Base-by-base conservation (phyloP, 2,113 vertebrate genomes). In the Empidonax traillii region DNA sequence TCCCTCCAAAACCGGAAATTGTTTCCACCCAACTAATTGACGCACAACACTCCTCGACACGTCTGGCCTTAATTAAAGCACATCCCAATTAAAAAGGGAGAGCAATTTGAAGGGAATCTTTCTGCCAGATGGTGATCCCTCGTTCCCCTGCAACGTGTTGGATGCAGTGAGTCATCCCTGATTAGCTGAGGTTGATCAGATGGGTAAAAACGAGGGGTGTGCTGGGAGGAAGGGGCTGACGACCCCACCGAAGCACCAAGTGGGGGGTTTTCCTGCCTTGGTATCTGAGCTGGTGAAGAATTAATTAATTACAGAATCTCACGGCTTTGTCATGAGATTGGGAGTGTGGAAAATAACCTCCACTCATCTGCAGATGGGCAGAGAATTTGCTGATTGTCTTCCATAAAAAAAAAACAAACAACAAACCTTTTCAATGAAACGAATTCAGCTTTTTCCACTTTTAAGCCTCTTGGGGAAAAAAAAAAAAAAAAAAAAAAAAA, bases 81-180 rank as follows among this genome's bases (percentile, higher is more conserved):
- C 76, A 92, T 93, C 96, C 96, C 97, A 97, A 97, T 98, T 97
- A 87, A 96, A 96, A 96, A 94, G 53, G 78, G 66, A 96, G 96
- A 93, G 80, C 19, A 88, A 78, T 93, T 97, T 96, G 82, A 95
- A 97, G 92, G 95, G 93, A 96, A 53, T 69, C 79, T 96, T 95
- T 88, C 74, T 96, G 94, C 95, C 98, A 98, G 97, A 97, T 98
- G 97, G 98, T 86, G 95, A 90, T 96, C 97, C 95, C 89, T 97
- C 94, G 97, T 97, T 96, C 97, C 92, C 97, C 96, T 98, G 94
- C n/a, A 73, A 92, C 46, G 84, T 95, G 91, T 94, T 87, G 91
- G 94, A 62, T 95, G 87, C 80, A 76, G 90, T 76, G 89, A 96
- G 74, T 92, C n/a, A 33, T 75, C 91, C 92, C 89, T 94, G 84